Base-by-base conservation (phyloP, 1,140 invertebrate species). In the Watersipora subatra region DNA sequence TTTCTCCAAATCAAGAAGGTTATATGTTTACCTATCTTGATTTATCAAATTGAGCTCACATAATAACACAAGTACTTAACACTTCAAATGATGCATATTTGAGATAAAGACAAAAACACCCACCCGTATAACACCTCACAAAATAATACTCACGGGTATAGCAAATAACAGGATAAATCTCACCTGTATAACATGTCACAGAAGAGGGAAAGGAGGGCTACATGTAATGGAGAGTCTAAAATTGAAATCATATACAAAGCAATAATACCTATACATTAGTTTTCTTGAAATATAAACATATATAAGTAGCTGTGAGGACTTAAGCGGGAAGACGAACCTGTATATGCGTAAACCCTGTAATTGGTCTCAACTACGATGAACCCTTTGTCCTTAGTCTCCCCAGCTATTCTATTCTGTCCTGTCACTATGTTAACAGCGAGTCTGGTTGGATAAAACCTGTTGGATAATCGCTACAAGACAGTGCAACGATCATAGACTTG, bases 301-400 rank as follows among this genome's bases (percentile, higher is more conserved):
- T 55, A 63, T n/a, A n/a, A n/a, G n/a, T n/a, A n/a, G n/a, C n/a
- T n/a, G n/a, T n/a, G n/a, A n/a, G n/a, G n/a, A n/a, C n/a, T n/a
- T n/a, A n/a, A n/a, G n/a, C n/a, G n/a, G n/a, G n/a, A n/a, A n/a
- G n/a, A n/a, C n/a, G n/a, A n/a, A 82, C 81, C 78, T 62, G 93
- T 96, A 75, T 98, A 98, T 15, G 93, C 94, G 79, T 97, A 97
- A 22, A 97, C 86, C 69, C 93, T 83, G 78, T 95, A 98, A 84
- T 98, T 98, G 24, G 94, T 98, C 84, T 98, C 94, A 19, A 97
- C 90, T 59, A 98, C 82, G 64, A 98, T 88, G 77, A 92, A 95
- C 22, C 93, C 93, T 58, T 67, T 67, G 28, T 66, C 70, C 19
- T 75, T 70, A 61, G 76, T 70, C 22, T 75, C 66, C 25, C 73